phyloP scores from a whole-genome alignment of 2,113 vertebrate species.

The Rhinopithecus roxellana region DNA sequence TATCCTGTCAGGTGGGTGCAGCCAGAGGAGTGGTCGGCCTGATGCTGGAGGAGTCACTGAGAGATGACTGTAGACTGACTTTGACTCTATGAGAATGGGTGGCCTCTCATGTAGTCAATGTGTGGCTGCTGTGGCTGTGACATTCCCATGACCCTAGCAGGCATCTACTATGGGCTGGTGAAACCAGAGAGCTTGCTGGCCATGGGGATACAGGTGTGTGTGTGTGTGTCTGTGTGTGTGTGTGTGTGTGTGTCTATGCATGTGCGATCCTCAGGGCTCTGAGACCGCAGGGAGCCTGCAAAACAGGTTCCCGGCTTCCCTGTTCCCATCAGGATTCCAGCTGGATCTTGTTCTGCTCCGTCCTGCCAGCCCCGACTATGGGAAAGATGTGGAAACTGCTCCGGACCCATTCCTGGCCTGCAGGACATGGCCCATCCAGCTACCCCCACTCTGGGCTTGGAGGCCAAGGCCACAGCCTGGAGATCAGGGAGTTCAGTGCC shows the following conservation, averaged over 20 bases:
- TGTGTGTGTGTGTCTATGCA: too few species aligned
- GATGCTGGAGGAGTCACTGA: accelerated
- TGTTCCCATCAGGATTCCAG: not conserved
- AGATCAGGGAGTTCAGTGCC: accelerated
- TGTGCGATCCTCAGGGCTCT: not conserved
- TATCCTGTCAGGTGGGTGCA: not conserved
- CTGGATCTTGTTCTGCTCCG: not conserved
- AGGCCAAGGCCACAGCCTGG: not conserved
- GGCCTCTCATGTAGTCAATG: accelerated
- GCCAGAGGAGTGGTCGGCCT: accelerated
- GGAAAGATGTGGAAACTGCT: not conserved
- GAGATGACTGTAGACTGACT: accelerated
- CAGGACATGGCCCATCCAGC: accelerated
- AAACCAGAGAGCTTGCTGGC: not conserved
- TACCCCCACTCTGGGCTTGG: not conserved
- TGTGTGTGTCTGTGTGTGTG: too few species aligned
- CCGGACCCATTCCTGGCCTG: not conserved
- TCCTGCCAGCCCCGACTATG: not conserved
- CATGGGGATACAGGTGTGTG: not conserved
- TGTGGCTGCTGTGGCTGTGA: accelerated
- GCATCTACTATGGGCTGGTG: not conserved
- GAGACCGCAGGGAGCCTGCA: not conserved
- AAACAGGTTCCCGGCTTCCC: not conserved
- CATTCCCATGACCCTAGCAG: not conserved
- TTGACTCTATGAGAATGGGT: accelerated